Base-by-base conservation (phyloP, 2,888 invertebrate species). In the Chrysolina haemoptera region DNA sequence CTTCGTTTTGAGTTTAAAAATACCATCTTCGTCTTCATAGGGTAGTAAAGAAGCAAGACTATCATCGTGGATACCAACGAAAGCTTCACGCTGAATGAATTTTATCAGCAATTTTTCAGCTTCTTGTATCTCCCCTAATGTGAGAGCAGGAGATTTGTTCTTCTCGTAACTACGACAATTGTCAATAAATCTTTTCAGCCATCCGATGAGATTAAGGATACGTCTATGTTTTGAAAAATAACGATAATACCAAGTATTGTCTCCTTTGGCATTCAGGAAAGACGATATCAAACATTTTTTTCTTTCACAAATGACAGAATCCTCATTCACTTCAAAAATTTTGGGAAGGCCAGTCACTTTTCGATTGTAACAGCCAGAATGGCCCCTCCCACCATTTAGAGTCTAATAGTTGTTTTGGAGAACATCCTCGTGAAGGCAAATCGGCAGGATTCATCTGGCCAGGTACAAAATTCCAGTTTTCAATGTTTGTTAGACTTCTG, bases 391-490 rank as follows among this genome's bases (percentile, higher is more conserved):
- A 43, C 43, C 43, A 43, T 43, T 8, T 43, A 12, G 43, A 43
- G 4, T 43, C 27, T 5, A 27, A 27, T 3, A 27, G 27, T 27
- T 27, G n/a, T n/a, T n/a, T n/a, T n/a, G n/a, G n/a, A n/a, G n/a
- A n/a, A n/a, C n/a, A n/a, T n/a, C n/a, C n/a, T n/a, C n/a, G n/a
- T n/a, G n/a, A n/a, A n/a, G n/a, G n/a, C n/a, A n/a, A n/a, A n/a
- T 27, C 27, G 2, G 5, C 1, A 27, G 27, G 27, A 27, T 27
- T 22, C 18, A 59, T 22, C 12, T 18, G 59, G 3, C 85, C 83
- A 9, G 85, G 84, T 6, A 85, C 73, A 76, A 82, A 81, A 16
- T 74, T 43, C 84, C 84, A 85, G 0, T 69, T n/a, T 6, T 76
- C 68, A 1, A 63, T 22, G 0, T 68, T 9, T 9, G 82, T 75